Conservation (phyloP, 2,797 vertebrate genomes). For the Halcyon chelicuti region DNA sequence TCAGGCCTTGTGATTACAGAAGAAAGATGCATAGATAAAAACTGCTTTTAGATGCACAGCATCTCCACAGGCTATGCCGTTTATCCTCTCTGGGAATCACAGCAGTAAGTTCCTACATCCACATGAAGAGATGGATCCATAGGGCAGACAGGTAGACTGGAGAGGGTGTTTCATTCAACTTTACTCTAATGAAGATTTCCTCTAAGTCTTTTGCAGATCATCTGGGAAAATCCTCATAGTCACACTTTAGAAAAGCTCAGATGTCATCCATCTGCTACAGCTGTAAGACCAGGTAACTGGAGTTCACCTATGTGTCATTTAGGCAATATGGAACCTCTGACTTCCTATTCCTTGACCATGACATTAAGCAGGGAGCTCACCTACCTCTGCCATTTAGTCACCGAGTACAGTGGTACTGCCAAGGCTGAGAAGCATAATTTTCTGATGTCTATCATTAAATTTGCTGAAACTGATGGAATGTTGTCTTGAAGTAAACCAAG, state of each 20-base stretch:
- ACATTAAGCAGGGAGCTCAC: not conserved
- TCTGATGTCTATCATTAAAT: not conserved
- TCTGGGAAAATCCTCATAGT: not conserved
- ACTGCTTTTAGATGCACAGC: not conserved
- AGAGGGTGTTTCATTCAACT: not conserved
- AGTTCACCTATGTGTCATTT: not conserved
- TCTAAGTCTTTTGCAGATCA: not conserved
- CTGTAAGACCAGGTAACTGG: not conserved
- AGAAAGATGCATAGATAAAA: constrained; percentile 22
- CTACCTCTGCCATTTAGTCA: not conserved
- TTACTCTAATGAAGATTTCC: not conserved
- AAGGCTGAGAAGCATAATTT: not conserved
- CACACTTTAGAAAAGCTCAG: not conserved
- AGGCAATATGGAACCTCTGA: not conserved
- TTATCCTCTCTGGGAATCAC: not conserved
- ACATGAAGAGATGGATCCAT: not conserved
- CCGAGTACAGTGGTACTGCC: not conserved
- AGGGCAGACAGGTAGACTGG: not conserved
- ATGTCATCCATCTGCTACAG: not conserved
- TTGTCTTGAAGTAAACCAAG: not conserved
- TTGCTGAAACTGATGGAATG: not conserved
- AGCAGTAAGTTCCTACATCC: not conserved
- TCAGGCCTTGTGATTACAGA: constrained; percentile 29
- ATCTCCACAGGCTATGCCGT: not conserved
- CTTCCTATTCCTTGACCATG: not conserved